phyloP scores from a whole-genome alignment of 2,888 invertebrate genomes.

The Yponomeuta sedellus region DNA sequence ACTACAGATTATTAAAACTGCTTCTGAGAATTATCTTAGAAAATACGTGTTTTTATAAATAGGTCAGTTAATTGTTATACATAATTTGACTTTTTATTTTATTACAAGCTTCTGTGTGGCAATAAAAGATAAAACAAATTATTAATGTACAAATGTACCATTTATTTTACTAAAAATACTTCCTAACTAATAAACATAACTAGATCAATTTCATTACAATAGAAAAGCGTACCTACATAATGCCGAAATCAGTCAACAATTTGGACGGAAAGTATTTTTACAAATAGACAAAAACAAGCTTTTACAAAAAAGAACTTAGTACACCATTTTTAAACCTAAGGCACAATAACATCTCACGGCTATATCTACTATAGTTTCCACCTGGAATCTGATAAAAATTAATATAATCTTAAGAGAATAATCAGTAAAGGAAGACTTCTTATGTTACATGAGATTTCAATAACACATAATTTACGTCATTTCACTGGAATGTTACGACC shows the following conservation, averaged over 20 bases:
- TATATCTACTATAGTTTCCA: no score
- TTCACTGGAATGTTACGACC: no score
- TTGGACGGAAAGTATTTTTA: slow-evolving; percentile 48
- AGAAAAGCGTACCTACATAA: slow-evolving; percentile 38
- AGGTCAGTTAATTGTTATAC: no score
- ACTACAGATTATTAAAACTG: no score
- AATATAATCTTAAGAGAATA: neutral
- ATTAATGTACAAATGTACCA: neutral
- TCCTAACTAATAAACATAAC: slow-evolving; percentile 34
- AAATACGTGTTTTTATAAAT: no score
- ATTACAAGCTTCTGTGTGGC: no score
- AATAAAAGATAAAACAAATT: neutral
- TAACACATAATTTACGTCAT: no score
- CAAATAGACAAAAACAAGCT: neutral
- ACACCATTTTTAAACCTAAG: neutral
- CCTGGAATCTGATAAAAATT: no score
- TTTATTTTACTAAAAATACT: slow-evolving; percentile 14
- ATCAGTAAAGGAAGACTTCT: neutral
- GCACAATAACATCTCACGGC: neutral
- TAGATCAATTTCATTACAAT: slow-evolving; percentile 29
- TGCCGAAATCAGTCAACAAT: slow-evolving; percentile 58
- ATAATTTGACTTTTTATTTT: no score
- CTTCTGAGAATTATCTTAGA: no score
- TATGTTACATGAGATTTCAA: no score
- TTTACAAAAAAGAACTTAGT: neutral